Conservation (phyloP, 2,797 vertebrate species). For the Neomorphus geoffroyi region DNA sequence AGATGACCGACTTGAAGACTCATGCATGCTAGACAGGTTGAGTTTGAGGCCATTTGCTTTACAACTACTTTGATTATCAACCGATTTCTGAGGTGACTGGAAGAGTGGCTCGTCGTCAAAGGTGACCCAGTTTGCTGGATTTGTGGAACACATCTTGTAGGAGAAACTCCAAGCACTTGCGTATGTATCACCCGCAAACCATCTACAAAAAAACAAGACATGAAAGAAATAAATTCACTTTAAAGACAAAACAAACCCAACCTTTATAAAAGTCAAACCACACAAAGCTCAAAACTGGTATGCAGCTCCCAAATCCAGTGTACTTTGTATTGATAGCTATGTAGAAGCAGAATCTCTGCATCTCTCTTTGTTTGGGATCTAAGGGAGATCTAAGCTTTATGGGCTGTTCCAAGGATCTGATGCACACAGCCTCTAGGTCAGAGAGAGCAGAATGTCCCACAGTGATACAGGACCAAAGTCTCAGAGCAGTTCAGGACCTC, state of each 20-base stretch:
- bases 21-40: conserved; percentile 81
- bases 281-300: neutral
- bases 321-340: neutral
- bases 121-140: conserved; percentile 95
- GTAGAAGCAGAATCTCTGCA: neutral
- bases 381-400: neutral
- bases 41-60: conserved; percentile 91
- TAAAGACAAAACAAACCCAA: neutral
- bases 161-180: conserved; percentile 1
- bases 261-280: neutral
- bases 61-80: conserved; percentile 77
- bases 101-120: conserved; percentile 89
- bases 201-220: conserved; percentile 53
- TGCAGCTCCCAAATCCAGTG: neutral
- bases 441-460: neutral
- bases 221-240: neutral
- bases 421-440: neutral
- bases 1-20: conserved; percentile 80
- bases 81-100: conserved; percentile 82
- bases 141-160: conserved; percentile 89
- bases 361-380: neutral
- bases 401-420: neutral
- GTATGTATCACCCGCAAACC: neutral
- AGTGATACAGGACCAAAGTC: neutral
- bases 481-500: neutral